A percentile compares a stretch with the other conserved stretches of the same genome.
Evolutionary conservation across 2,113 vertebrate genomes (phyloP).

Genomic region (Trematocara variabile): DNA sequence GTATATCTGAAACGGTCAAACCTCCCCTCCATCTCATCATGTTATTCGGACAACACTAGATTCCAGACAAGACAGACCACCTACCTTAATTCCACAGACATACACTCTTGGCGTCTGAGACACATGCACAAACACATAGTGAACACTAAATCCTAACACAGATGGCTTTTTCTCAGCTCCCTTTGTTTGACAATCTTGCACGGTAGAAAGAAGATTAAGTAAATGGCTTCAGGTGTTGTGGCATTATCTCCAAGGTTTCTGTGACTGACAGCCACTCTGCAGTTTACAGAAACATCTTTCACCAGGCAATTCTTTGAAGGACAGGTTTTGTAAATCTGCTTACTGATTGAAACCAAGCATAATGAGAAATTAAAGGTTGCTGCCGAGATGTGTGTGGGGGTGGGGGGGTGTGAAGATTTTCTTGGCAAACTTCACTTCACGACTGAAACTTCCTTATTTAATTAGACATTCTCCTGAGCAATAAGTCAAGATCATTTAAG

Average conservation of each 20-base stretch:
- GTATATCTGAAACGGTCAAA: neutral
- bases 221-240: constrained; percentile 80
- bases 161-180: constrained; percentile 15
- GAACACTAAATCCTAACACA: constrained; percentile 5
- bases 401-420: neutral
- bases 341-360: neutral
- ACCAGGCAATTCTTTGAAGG: neutral
- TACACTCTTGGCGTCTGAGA: neutral
- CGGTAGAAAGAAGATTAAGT: constrained; percentile 84
- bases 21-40: neutral
- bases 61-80: constrained; percentile 23
- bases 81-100: constrained; percentile 25
- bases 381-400: neutral
- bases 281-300: constrained; percentile 27
- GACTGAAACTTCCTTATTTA: neutral
- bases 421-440: neutral
- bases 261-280: constrained; percentile 12
- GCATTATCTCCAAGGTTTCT: constrained; percentile 39
- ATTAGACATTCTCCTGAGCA: neutral
- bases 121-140: constrained; percentile 39
- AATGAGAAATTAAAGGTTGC: neutral
- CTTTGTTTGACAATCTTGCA: constrained; percentile 85
- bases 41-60: neutral
- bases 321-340: neutral
- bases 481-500: neutral